Conservation (phyloP, 2,113 vertebrate genomes). For the Syrmaticus mikado region DNA sequence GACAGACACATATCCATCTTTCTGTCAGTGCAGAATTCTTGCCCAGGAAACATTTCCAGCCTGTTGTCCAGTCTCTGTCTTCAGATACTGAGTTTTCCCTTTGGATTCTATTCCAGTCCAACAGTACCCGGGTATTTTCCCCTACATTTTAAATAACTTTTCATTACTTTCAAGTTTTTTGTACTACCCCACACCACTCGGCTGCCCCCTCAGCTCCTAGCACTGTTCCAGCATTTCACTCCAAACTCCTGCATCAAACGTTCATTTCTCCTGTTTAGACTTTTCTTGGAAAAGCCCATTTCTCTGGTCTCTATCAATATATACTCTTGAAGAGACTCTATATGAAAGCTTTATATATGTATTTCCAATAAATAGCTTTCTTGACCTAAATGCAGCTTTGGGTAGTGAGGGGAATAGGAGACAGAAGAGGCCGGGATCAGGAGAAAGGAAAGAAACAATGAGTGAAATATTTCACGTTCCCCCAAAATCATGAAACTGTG, state of each 20-base stretch:
- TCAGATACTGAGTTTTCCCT: not conserved
- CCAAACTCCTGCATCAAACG: not conserved
- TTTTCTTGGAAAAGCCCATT: not conserved
- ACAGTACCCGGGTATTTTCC: not conserved
- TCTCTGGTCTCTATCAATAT: not conserved
- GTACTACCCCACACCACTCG: not conserved
- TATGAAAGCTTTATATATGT: not conserved
- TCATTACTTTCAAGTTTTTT: not conserved
- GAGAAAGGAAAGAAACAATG: not conserved
- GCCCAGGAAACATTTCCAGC: not conserved
- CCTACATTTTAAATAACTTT: not conserved
- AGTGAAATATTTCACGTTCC: conserved; percentile 28
- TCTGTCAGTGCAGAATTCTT: not conserved
- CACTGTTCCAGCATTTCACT: not conserved
- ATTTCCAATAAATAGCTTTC: not conserved
- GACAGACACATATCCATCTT: not conserved
- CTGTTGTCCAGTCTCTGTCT: not conserved
- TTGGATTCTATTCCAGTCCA: not conserved
- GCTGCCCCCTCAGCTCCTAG: not conserved
- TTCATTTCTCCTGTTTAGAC: not conserved
- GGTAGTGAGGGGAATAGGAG: not conserved
- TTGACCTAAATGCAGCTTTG: not conserved
- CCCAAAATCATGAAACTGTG: not conserved
- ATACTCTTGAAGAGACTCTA: not conserved
- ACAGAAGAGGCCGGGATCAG: not conserved